Base-by-base conservation (phyloP, 2,888 invertebrate species). In the Oasisia sp. region DNA sequence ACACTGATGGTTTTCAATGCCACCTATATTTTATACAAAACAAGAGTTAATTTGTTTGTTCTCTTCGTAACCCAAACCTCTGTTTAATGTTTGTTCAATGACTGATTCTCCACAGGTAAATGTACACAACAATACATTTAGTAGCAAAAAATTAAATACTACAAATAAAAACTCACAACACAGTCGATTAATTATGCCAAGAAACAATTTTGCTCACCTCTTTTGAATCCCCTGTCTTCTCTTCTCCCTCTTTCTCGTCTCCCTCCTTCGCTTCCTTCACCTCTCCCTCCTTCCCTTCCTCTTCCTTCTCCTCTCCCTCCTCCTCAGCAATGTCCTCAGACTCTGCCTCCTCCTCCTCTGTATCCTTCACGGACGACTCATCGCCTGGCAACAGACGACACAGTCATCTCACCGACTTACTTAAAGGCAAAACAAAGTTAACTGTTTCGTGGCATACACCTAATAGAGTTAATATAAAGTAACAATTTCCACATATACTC, bases 341-440 rank as follows among this genome's bases (percentile, higher is more conserved):
- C n/a, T 92, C 92, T 9, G 32, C 92, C 56, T 58, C 92, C 45
- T 91, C 91, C 14, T 92, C 91, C 38, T 90, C 90, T 19, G 90
- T 74, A n/a, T 74, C 74, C 74, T 74, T 74, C n/a, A n/a, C 74
- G 27, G 74, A 74, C 14, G 74, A 74, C 27, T 74, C 74, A 27
- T 74, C 50, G 50, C 50, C 74, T 74, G 27, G 74, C 19, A 74
- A 74, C n/a, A 91, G 3, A 74, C n/a, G 1, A 91, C 89, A 32
- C 56, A 90, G 32, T 32, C 1, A 14, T 50, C 44, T 74, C 2
- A 74, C 14, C 0, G 1, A 19, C 19, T 19, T 5, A 27, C 58
- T 58, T n/a, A 19, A 27, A 19, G 58, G 58, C 27, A 27, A 58
- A 58, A 58, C 1, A n/a, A n/a, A n/a, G n/a, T n/a, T n/a, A n/a